phyloP scores from a whole-genome alignment of 2,888 invertebrate species.

The Hyppa rectilinea region DNA sequence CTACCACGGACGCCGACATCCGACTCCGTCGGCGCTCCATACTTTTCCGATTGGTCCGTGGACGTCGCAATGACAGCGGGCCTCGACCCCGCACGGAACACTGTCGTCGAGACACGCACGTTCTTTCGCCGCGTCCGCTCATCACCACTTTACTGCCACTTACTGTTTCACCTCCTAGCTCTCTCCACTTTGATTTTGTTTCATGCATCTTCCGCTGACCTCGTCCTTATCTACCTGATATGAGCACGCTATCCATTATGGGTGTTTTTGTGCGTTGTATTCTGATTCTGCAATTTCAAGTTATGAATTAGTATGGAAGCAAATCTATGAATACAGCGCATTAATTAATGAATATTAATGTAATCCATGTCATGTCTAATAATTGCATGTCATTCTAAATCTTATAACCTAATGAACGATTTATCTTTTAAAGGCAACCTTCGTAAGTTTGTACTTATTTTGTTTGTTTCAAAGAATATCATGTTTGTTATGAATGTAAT shows the following conservation, averaged over 20 bases:
- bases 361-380: constrained; percentile 61
- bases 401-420: constrained; percentile 61
- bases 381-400: constrained; percentile 70
- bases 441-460: constrained; percentile 64
- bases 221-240: constrained; percentile 82
- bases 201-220: constrained; percentile 86
- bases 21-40: constrained; percentile 45
- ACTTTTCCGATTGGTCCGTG: constrained; percentile 72
- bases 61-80: constrained; percentile 74
- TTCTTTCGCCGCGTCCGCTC: constrained; percentile 85
- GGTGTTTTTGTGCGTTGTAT: constrained; percentile 68
- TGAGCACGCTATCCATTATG: constrained; percentile 84
- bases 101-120: constrained; percentile 85
- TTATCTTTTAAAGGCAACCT: constrained; percentile 70
- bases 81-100: constrained; percentile 90
- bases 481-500: constrained; percentile 44
- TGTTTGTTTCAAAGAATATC: constrained; percentile 42
- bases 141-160: constrained; percentile 89
- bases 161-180: constrained; percentile 87
- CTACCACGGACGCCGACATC: constrained; percentile 50
- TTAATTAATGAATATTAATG: constrained; percentile 36
- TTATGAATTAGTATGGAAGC: constrained; percentile 7
- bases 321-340: constrained; percentile 56
- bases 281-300: constrained; percentile 31
- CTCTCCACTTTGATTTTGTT: constrained; percentile 83